Evolutionary conservation across 1,140 invertebrate species (phyloP).

Genomic region (Ditylenchus dipsaci): DNA sequence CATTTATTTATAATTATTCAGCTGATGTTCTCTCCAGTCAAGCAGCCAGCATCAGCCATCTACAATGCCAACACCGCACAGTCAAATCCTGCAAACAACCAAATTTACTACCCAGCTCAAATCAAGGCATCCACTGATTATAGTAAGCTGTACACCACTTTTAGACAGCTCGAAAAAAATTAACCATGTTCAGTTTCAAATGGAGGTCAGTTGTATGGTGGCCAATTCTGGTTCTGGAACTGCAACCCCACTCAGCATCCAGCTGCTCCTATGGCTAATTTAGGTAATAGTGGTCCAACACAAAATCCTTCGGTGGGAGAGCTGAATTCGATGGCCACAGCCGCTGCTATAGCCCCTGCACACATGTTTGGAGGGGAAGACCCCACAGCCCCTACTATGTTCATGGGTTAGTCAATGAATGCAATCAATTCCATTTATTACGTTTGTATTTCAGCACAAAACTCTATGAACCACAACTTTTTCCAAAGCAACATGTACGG

Average conservation of each 20-base stretch:
- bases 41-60: background rate
- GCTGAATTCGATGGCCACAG: background rate
- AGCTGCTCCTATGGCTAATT: background rate
- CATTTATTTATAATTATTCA: background rate
- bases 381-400: background rate
- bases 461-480: background rate
- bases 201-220: background rate
- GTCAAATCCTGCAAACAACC: background rate
- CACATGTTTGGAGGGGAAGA: background rate
- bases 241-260: background rate
- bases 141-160: background rate
- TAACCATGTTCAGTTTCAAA: background rate
- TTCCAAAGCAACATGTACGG: background rate
- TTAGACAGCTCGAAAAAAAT: background rate
- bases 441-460: background rate
- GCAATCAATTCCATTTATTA: too few relatives aligned
- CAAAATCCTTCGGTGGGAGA: background rate
- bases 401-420: background rate
- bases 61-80: background rate
- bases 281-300: background rate
- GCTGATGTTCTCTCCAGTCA: background rate
- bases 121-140: background rate
- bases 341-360: background rate
- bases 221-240: background rate
- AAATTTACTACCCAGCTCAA: background rate